Evolutionary conservation across 2,888 invertebrate genomes (phyloP).

Genomic region (Drosophila imparisetae): DNA sequence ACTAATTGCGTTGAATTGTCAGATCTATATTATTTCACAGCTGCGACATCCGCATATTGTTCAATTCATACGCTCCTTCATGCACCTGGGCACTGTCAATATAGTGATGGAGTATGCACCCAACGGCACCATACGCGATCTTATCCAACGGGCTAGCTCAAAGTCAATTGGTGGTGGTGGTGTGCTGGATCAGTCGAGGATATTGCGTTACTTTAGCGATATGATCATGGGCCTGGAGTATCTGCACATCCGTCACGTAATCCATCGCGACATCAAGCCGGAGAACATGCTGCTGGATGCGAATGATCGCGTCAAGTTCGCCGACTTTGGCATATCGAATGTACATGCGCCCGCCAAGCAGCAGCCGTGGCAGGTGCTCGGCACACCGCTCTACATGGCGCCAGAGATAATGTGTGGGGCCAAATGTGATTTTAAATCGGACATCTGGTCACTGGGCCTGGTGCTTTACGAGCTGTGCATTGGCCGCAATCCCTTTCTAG

Average conservation of each 20-base stretch:
- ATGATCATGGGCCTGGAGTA: constrained; percentile 84
- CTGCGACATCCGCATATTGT: constrained; percentile 83
- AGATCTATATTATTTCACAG: constrained; percentile 83
- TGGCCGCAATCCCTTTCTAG: constrained; percentile 72
- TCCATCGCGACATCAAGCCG: constrained; percentile 89
- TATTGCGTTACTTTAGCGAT: constrained; percentile 84
- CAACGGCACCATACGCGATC: constrained; percentile 80
- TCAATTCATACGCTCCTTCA: constrained; percentile 78
- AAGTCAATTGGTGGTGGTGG: constrained; percentile 19
- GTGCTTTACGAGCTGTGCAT: constrained; percentile 88
- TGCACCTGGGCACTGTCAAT: constrained; percentile 74
- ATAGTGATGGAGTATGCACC: constrained; percentile 84
- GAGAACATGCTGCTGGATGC: constrained; percentile 90
- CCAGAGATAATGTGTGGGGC: constrained; percentile 89
- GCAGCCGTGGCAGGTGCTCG: constrained; percentile 73
- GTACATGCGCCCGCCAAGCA: constrained; percentile 71
- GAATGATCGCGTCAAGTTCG: constrained; percentile 88
- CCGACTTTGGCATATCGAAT: constrained; percentile 88
- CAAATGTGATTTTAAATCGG: constrained; percentile 89
- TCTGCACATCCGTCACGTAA: constrained; percentile 84
- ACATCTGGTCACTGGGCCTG: constrained; percentile 91
- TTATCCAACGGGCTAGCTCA: constrained; percentile 51
- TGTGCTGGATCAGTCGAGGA: constrained; percentile 54
- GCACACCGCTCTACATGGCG: constrained; percentile 91
- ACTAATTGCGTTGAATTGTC: background rate